Evolutionary conservation across 2,797 vertebrate genomes (phyloP), one percentile per base, ranked within the genome.

Genomic region (Acrocephalus scirpaceus): DNA sequence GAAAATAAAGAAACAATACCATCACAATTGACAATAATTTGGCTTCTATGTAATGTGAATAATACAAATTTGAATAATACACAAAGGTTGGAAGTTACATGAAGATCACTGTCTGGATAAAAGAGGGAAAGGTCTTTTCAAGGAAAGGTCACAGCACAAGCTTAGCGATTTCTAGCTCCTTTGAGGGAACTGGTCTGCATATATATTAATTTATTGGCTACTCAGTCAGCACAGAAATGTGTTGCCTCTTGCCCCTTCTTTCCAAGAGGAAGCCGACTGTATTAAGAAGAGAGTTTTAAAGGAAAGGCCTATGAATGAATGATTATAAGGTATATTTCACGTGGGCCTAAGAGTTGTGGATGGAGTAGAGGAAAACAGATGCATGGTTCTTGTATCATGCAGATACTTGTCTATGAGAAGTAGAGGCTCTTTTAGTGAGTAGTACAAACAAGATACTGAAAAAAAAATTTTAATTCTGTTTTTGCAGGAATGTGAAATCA

Each of bases 401-500:
- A 36, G 36, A 36, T 36, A 36, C 36, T 36, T 36, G 9, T 36
- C 36, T 64, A 38, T 19, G n/a, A 61, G 40, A 84, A 53, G 29
- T 26, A 80, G 13, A 23, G 29, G 8, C 8, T 73, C 26, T 61
- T 95, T 76, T 26, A 22, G 21, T 86, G 34, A 82, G 60, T 11
- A 62, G 16, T 42, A 40, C 27, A 61, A 81, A 50, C 14, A n/a
- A 22, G 12, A 23, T 22, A 40, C 18, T 57, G 29, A n/a, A 80
- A 88, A 85, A 78, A 40, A 1, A 17, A 44, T 44, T 89, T 86
- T 11, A 36, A 32, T 86, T 94, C 27, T 90, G 9, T 69, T 77
- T 85, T 69, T 92, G 71, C 93, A 99, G 99, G 99, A 99, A 10
- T 99, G 99, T 97, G 99, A 99, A 96, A 99, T 99, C 90, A 99